Conservation (phyloP, 2,888 invertebrate genomes). For the Oligia fasciuncula region DNA sequence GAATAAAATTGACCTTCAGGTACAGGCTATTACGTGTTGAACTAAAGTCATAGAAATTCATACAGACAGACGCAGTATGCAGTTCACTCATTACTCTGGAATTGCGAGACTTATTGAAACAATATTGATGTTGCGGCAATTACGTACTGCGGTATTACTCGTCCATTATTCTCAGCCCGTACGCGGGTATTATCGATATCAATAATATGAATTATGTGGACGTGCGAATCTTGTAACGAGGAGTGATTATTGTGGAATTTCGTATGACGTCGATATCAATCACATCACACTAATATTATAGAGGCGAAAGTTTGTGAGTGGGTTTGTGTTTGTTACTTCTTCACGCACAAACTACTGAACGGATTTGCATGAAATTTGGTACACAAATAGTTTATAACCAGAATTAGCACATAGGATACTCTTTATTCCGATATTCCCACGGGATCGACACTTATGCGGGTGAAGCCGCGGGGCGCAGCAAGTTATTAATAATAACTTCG, state of each 20-base stretch:
- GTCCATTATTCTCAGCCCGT: constrained; percentile 2
- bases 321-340: no score
- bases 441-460: no score
- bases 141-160: not conserved
- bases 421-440: no score
- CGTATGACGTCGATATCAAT: not conserved
- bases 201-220: constrained; percentile 7
- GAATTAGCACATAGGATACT: no score
- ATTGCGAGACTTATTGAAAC: constrained; percentile 6
- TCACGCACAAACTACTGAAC: no score
- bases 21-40: no score
- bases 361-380: no score
- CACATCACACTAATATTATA: no score
- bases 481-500: not conserved
- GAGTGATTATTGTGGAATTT: not conserved
- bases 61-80: not conserved
- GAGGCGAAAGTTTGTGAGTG: no score
- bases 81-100: constrained; percentile 5
- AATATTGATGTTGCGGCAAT: not conserved
- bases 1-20: no score
- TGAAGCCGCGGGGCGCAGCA: no score
- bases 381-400: no score
- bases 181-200: not conserved
- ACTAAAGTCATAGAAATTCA: not conserved
- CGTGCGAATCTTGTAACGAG: constrained; percentile 9